Evolutionary conservation across 1,140 invertebrate genomes (phyloP), one percentile per base, ranked within the genome.

Genomic region (Lordiphosa stackelbergi): DNA sequence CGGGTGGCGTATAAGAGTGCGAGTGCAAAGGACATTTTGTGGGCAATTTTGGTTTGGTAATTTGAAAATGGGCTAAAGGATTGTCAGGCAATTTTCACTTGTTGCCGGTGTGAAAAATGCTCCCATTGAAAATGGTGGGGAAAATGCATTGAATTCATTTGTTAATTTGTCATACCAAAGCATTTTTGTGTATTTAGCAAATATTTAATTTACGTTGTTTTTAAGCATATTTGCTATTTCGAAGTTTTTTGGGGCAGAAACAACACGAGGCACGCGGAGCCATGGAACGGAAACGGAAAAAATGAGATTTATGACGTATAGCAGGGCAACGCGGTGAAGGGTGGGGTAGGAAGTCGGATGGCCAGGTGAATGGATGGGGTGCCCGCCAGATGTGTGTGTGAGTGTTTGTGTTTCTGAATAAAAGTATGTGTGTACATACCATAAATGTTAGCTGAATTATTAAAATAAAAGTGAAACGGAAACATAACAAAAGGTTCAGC

Each of bases 381-480:
- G 47, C 46, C n/a, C n/a, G n/a, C n/a, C n/a, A n/a, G n/a, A 70
- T n/a, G 28, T 31, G 28, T 31, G 28, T 31, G 28, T 31, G 28
- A 7, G 5, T 66, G 55, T 56, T 5, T 28, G 5, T 66, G 53
- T 56, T 48, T 75, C 57, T 71, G 59, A 71, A 66, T 75, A 60
- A 69, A 66, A 63, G 69, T 78, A 59, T 72, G 53, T 79, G 68
- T 66, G 63, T 83, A 65, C 60, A 72, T 69, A 64, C 72, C 72
- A 83, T 83, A 83, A 81, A 83, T 83, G 77, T 47, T 83, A 53
- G 73, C 63, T 83, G 77, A 83, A 83, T 83, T 83, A 83, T 83
- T 83, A 83, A 83, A 83, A 83, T 83, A 83, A 83, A 83, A 83
- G 77, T 83, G 66, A 83, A 83, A 72, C 77, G 77, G 77, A 83